Evolutionary conservation across 2,113 vertebrate species (phyloP).

Genomic region (Oxygymnocypris stewartii): DNA sequence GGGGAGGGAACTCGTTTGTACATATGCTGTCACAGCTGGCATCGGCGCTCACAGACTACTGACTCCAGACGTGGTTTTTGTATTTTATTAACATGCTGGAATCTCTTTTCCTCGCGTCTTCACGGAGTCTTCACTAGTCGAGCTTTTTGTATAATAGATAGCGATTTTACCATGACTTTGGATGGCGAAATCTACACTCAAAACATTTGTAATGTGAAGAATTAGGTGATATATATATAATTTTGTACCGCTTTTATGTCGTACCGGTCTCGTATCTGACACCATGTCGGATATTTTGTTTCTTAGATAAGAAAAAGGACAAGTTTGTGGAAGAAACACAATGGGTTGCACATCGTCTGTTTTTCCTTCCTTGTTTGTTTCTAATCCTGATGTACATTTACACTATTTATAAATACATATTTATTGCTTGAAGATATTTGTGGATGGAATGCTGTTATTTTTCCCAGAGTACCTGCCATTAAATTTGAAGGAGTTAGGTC

Average conservation of each 20-base stretch:
- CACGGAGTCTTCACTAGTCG: slow-evolving; percentile 85
- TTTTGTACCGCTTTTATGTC: slow-evolving; percentile 89
- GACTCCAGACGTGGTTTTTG: slow-evolving; percentile 83
- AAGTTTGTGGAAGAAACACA: slow-evolving; percentile 72
- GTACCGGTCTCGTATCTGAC: slow-evolving; percentile 64
- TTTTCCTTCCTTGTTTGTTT: slow-evolving; percentile 77
- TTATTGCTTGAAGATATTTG: slow-evolving; percentile 99
- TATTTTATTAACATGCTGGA: slow-evolving; percentile 83
- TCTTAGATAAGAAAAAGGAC: slow-evolving; percentile 68
- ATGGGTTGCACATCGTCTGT: slow-evolving; percentile 94
- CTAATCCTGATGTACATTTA: slow-evolving; percentile 99
- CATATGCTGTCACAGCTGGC: slow-evolving; percentile 91
- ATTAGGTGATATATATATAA: slow-evolving; percentile 81
- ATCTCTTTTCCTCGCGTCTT: slow-evolving; percentile 63
- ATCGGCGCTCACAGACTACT: slow-evolving; percentile 92
- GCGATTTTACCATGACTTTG: slow-evolving; percentile 85
- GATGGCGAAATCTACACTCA: slow-evolving; percentile 65
- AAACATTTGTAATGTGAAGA: slow-evolving; percentile 87
- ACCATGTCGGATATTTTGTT: slow-evolving; percentile 74
- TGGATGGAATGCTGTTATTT: slow-evolving; percentile 99
- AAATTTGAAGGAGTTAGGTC: slow-evolving; percentile 96
- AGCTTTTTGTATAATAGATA: slow-evolving; percentile 91
- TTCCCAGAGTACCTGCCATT: slow-evolving; percentile 98
- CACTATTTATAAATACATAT: slow-evolving; percentile 99
- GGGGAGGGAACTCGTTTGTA: slow-evolving; percentile 83